Evolutionary conservation across 2,113 vertebrate species (phyloP).

Genomic region (Anoura caudifer): DNA sequence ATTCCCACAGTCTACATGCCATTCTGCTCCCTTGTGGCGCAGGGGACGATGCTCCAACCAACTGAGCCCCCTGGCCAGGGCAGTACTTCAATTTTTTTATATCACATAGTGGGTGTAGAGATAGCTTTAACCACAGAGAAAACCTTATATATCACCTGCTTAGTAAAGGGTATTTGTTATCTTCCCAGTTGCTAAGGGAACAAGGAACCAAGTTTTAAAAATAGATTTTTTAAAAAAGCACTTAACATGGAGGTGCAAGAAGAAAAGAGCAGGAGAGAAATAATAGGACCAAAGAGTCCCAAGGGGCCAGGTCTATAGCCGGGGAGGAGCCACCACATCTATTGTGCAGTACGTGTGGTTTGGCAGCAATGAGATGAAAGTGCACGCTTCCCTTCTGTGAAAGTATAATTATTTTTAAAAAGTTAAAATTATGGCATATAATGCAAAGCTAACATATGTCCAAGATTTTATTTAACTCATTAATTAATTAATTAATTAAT

Average conservation of each 20-base stretch:
- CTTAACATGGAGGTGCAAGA: not conserved
- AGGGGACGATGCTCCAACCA: not conserved
- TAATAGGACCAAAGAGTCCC: not conserved
- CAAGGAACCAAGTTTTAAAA: not conserved
- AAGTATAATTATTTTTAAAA: conserved; percentile 16
- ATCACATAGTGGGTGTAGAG: not conserved
- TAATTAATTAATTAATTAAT: not conserved
- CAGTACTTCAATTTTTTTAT: conserved; percentile 1
- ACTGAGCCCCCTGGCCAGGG: not conserved
- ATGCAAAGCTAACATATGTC: not conserved
- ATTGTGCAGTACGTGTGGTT: not conserved
- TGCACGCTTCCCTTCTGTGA: not conserved
- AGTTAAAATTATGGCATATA: not conserved
- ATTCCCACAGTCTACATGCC: not conserved
- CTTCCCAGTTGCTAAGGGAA: conserved; percentile 14
- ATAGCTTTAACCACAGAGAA: not conserved
- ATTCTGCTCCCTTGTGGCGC: not conserved
- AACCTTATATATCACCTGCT: not conserved
- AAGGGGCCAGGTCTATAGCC: not conserved
- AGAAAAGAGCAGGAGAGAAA: not conserved
- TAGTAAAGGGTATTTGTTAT: not conserved
- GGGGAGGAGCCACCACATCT: not conserved
- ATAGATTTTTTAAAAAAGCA: not conserved
- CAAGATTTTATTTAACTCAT: conserved; percentile 2
- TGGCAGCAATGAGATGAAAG: not conserved